Base-by-base conservation (phyloP, 2,888 invertebrate species). In the Eupithecia inturbata region DNA sequence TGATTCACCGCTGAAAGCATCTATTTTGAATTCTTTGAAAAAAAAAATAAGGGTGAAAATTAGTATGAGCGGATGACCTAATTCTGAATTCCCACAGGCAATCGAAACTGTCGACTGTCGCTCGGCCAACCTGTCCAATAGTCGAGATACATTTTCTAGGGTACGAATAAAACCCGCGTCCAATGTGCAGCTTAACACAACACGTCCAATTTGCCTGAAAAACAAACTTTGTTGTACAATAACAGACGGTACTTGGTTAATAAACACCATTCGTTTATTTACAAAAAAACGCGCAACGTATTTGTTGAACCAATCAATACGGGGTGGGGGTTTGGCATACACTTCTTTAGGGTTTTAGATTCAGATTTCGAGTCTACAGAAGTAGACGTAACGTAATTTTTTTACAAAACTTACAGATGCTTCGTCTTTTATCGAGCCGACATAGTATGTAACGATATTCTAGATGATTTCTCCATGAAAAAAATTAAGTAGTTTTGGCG, bases 161-260 rank as follows among this genome's bases (percentile, higher is more conserved):
- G 53, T 53, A 63, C 63, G 3, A 63, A 63, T 63, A 31, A 63
- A 63, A 33, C 28, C 3, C 63, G 19, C 33, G 9, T 19, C 19
- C 31, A 9, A 31, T 63, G 19, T 53, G 28, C 67, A 53, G 22
- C 7, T 22, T 33, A 53, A 62, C 33, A 60, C 45, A 45, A 36
- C 49, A 62, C 36, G 49, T 62, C 70, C 67, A 73, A 73, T 67
- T 63, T 67, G 33, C 36, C n/a, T 28, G 33, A 67, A 70, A 72
- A 76, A 71, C 68, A 76, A 72, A 74, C 74, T 64, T 39, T 64
- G 66, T 66, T 66, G 22, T 3, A 64, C 68, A 67, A 71, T 63
- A 19, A 71, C 71, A 66, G 71, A 67, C 71, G 33, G 33, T 19
- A 19, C 67, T 70, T n/a, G n/a, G n/a, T n/a, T n/a, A n/a, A n/a